Evolutionary conservation across 1,140 invertebrate genomes (phyloP).

Genomic region (Eriocheir sinensis): DNA sequence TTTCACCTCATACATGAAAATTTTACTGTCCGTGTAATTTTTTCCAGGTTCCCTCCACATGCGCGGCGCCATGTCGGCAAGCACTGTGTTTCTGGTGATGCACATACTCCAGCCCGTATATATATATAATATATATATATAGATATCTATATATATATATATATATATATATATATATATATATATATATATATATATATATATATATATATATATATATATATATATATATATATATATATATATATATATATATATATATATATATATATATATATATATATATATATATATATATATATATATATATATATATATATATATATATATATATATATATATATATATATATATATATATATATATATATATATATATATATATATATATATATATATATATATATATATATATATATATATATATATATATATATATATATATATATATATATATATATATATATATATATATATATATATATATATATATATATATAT

Average conservation of each 20-base stretch:
- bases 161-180: conserved; percentile 52
- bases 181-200: conserved; percentile 40
- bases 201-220: conserved; percentile 34
- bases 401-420: conserved; percentile 33
- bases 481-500: no score
- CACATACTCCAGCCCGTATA: neutral
- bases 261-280: conserved; percentile 48
- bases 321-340: no score
- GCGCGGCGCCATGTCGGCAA: neutral
- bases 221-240: conserved; percentile 9
- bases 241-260: conserved; percentile 39
- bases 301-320: neutral
- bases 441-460: conserved; percentile 56
- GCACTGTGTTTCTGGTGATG: neutral
- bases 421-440: conserved; percentile 38
- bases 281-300: conserved; percentile 46
- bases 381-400: neutral
- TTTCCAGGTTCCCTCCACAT: neutral
- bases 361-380: conserved; percentile 17
- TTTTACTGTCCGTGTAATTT: neutral
- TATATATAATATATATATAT: no score
- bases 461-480: conserved; percentile 64
- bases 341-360: no score
- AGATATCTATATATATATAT: conserved; percentile 34
- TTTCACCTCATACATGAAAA: conserved; percentile 25